These are phyloP conservation scores for Micromesistius poutassou DNA, from an alignment of 2,797 vertebrate species.

Conservation along the genomic window DNA sequence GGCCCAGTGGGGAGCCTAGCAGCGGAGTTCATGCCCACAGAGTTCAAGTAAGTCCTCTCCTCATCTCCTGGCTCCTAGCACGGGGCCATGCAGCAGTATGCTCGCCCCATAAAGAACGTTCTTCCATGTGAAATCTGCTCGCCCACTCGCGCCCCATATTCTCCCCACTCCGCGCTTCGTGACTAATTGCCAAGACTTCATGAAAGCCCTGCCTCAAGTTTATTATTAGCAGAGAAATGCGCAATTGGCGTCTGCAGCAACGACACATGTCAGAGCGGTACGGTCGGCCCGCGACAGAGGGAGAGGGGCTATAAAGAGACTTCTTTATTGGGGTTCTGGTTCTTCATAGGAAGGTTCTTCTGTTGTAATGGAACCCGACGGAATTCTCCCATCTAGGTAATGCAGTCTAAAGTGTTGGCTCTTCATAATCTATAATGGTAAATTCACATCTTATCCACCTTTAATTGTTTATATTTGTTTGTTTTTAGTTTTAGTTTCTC, in stretches of 20 bases:
- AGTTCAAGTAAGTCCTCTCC: conserved; percentile 78
- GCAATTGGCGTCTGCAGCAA: conserved; percentile 19
- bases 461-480: too few species aligned
- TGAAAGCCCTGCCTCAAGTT: background rate
- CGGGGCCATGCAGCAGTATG: background rate
- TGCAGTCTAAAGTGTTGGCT: too few species aligned
- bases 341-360: too few species aligned
- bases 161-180: background rate
- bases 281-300: conserved; percentile 14
- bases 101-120: conserved; percentile 12
- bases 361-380: too few species aligned
- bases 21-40: conserved; percentile 86
- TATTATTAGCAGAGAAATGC: conserved; percentile 42
- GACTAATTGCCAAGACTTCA: conserved; percentile 4
- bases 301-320: too few species aligned
- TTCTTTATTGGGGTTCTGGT: background rate
- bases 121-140: background rate
- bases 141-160: conserved; percentile 22
- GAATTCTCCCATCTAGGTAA: too few species aligned
- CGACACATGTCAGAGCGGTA: conserved; percentile 34
- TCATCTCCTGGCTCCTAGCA: background rate
- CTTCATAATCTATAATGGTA: background rate
- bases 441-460: background rate
- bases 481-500: too few species aligned
- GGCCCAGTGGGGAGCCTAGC: conserved; percentile 79